Conservation (phyloP, 2,888 invertebrate species). For the Acanthosepion esculentum region DNA sequence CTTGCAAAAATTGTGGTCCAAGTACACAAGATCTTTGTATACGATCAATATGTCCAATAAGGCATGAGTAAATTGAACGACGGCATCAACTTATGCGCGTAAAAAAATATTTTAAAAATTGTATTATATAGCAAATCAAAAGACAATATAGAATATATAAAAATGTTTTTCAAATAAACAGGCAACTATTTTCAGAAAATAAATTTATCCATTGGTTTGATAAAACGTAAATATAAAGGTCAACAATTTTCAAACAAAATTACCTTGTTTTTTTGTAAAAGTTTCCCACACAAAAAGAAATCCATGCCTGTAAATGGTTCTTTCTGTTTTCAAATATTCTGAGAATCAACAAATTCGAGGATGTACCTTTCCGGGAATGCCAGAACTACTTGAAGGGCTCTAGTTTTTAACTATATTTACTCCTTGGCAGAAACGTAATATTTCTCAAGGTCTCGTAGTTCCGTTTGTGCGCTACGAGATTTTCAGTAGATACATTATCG, state of each 20-base stretch:
- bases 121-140: not conserved
- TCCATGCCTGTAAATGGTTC: not conserved
- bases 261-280: slow-evolving; percentile 12
- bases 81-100: not conserved
- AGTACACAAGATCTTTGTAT: not conserved
- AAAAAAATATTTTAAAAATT: not conserved
- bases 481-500: not conserved
- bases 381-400: not conserved
- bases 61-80: not conserved
- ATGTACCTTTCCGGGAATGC: not conserved
- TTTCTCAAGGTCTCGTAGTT: slow-evolving; percentile 33
- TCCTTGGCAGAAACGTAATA: not conserved
- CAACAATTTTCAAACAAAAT: not conserved
- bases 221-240: not conserved
- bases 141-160: not conserved
- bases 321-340: not conserved
- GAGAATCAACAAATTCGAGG: not conserved
- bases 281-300: not conserved
- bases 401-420: slow-evolving; percentile 10
- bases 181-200: not conserved
- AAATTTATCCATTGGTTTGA: not conserved
- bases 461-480: not conserved
- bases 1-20: not conserved
- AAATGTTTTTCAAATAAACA: not conserved
- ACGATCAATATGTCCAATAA: not conserved